phyloP scores from a whole-genome alignment of 2,888 invertebrate species.

The Lepidonotus clava region DNA sequence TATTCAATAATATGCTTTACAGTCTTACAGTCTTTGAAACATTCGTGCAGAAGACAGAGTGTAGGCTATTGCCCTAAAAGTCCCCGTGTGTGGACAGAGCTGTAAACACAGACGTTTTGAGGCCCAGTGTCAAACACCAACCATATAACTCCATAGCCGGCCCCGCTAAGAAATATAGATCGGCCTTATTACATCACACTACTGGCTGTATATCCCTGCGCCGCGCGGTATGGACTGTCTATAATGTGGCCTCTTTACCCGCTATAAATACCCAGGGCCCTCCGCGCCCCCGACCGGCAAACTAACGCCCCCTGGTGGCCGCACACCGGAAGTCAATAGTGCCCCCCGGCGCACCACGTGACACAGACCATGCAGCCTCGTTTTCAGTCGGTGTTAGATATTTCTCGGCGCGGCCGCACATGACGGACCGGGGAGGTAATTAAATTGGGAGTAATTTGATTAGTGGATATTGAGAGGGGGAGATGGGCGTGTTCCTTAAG shows the following conservation, averaged over 20 bases:
- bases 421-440: not conserved
- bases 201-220: not conserved
- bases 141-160: not conserved
- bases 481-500: not conserved
- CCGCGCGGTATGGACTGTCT: not conserved
- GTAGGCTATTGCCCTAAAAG: too few species aligned
- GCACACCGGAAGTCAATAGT: not conserved
- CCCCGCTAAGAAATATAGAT: not conserved
- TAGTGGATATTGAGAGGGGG: not conserved
- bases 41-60: too few species aligned
- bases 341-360: not conserved
- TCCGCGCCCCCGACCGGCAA: too few species aligned
- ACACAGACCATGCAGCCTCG: slow-evolving; percentile 4
- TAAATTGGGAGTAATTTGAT: not conserved
- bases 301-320: not conserved
- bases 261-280: slow-evolving; percentile 3
- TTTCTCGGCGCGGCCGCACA: not conserved
- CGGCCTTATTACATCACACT: not conserved
- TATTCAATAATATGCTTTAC: too few species aligned
- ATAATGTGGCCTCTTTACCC: too few species aligned
- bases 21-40: too few species aligned
- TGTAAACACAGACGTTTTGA: not conserved
- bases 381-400: not conserved
- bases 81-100: too few species aligned
- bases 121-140: not conserved